Base-by-base conservation (phyloP, 1,140 invertebrate species). In the Saccostrea echinata region DNA sequence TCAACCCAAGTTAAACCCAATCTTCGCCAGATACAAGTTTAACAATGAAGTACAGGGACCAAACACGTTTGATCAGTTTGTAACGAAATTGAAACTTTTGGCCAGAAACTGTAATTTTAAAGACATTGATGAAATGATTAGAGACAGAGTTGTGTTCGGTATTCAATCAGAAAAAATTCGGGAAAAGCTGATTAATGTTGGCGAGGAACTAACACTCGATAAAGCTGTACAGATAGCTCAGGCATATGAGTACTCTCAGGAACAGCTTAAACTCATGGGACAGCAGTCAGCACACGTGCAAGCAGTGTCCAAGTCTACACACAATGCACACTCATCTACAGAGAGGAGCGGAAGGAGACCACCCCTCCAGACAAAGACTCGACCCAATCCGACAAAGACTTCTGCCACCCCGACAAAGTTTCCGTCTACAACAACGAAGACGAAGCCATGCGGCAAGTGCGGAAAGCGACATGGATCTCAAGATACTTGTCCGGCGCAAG, bases 1-100 rank as follows among this genome's bases (percentile, higher is more conserved):
- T 27, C 88, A 89, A 33, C 88, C 85, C 24, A 86, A 84, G 30
- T 27, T 86, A 43, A 89, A 89, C 71, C 81, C 81, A 33, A 24
- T 88, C 8, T 84, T 88, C 57, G 76, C 76, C 13, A 33, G 87
- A 18, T 53, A 86, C 27, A 86, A 83, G 82, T 88, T 85, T 24
- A 88, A 88, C 30, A 86, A 57, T 21, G 55, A 55, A 33, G 13
- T n/a, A n/a, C 71, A 81, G 21, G 52, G 53, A 27, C 6, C 4
- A 9, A 33, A 21, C 0, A 27, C 51, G 2, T 81, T 86, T 81
- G 85, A 86, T 21, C 33, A 86, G 0, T 86, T 86, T 30, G 35
- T 53, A 6, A 86, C 61, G 24, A 80, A 80, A 24, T 27, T 86
- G 12, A 86, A 86, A 43, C 24, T 86, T 18, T 3, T n/a, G n/a